Conservation (phyloP, 2,888 invertebrate species). For the Escarpia spicata region DNA sequence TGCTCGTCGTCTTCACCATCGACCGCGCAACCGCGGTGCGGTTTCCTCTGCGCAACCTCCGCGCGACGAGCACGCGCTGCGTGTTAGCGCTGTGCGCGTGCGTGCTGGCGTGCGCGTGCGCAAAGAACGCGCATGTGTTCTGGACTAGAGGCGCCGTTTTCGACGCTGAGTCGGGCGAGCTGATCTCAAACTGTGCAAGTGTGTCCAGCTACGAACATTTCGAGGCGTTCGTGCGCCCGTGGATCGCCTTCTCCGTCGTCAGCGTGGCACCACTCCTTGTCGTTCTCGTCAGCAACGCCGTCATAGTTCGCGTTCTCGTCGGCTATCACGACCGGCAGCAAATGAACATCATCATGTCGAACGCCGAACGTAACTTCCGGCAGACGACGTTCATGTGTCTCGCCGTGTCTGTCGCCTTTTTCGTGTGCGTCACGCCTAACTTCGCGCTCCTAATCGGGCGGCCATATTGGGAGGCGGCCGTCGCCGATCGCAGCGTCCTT, state of each 20-base stretch:
- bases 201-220: slow-evolving; percentile 36
- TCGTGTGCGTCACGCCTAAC: slow-evolving; percentile 43
- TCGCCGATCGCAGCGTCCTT: not conserved
- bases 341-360: not conserved
- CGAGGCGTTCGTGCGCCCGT: slow-evolving; percentile 41
- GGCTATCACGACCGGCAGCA: slow-evolving; percentile 13
- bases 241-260: slow-evolving; percentile 42
- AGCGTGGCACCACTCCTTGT: slow-evolving; percentile 37
- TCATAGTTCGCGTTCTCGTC: slow-evolving; percentile 40
- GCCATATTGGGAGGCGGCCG: slow-evolving; percentile 41
- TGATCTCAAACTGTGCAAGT: slow-evolving; percentile 34
- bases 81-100: not conserved
- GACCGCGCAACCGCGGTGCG: slow-evolving; percentile 59
- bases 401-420: slow-evolving; percentile 42
- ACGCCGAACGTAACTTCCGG: slow-evolving; percentile 33
- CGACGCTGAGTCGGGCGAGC: slow-evolving; percentile 37
- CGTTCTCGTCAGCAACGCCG: slow-evolving; percentile 40
- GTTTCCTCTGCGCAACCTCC: slow-evolving; percentile 46
- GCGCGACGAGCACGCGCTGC: not conserved
- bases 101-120: not conserved
- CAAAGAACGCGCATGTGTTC: slow-evolving; percentile 56
- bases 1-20: slow-evolving; percentile 55
- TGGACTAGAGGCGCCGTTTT: slow-evolving; percentile 48
- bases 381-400: slow-evolving; percentile 46
- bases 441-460: slow-evolving; percentile 43